Evolutionary conservation across 2,888 invertebrate species (phyloP).

Genomic region (Geotrupes spiniger): DNA sequence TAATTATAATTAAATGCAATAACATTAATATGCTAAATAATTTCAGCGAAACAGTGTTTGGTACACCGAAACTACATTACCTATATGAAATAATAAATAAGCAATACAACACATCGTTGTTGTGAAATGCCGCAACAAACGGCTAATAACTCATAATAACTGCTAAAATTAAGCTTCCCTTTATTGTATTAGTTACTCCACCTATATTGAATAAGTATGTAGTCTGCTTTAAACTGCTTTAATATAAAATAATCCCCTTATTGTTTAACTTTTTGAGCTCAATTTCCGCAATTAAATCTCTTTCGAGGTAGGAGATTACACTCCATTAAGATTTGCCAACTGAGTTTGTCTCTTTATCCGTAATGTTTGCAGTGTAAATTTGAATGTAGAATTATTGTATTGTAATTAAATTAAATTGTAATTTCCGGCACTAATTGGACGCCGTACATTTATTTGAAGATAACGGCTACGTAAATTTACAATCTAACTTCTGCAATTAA

Average conservation of each 20-base stretch:
- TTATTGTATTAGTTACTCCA: neutral
- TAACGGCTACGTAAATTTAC: no score
- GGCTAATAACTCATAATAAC: slow-evolving; percentile 7
- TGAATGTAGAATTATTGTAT: slow-evolving; percentile 7
- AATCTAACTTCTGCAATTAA: no score
- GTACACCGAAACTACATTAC: no score
- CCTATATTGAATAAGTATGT: slow-evolving; percentile 12
- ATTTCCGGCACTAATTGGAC: no score
- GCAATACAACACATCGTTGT: no score
- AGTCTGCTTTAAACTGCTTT: slow-evolving; percentile 18
- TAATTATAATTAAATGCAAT: no score
- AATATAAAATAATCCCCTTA: slow-evolving; percentile 39
- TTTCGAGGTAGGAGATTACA: slow-evolving; percentile 32
- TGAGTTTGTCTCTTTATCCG: neutral
- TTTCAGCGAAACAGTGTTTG: no score
- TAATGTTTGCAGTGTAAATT: slow-evolving; percentile 10
- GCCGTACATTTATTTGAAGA: no score
- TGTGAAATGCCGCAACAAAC: no score
- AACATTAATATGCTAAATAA: no score
- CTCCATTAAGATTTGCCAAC: slow-evolving; percentile 40
- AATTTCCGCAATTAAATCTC: slow-evolving; percentile 46
- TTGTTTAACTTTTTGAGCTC: slow-evolving; percentile 47
- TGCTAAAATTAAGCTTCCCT: slow-evolving; percentile 14
- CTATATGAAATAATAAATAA: no score
- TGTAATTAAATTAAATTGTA: slow-evolving; percentile 8